Conservation (phyloP, 2,888 invertebrate genomes). For the Diogma glabrata region DNA sequence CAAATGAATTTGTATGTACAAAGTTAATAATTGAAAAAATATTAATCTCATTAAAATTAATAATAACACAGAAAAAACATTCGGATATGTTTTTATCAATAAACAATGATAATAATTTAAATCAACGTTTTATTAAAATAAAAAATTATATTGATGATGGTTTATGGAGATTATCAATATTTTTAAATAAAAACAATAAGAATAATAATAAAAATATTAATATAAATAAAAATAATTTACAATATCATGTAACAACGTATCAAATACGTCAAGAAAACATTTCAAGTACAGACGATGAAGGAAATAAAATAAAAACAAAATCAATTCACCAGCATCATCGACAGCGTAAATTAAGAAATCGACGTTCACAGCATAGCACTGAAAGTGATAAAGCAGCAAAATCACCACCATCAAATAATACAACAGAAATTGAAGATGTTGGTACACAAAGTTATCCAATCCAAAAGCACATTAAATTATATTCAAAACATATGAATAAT, state of each 20-base stretch:
- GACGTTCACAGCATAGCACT: constrained; percentile 11
- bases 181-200: constrained; percentile 26
- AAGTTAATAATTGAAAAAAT: neutral
- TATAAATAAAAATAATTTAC: constrained; percentile 6
- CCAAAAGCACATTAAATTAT: neutral
- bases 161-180: constrained; percentile 30
- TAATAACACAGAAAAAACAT: constrained; percentile 2
- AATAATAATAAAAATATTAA: constrained; percentile 19
- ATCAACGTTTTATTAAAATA: neutral
- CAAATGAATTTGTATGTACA: constrained; percentile 5
- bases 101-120: neutral
- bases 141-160: constrained; percentile 25
- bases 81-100: neutral
- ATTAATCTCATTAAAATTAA: neutral
- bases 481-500: constrained; percentile 18
- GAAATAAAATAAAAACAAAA: constrained; percentile 26
- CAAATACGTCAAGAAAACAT: constrained; percentile 22
- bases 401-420: neutral
- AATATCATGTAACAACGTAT: neutral
- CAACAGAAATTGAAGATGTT: neutral
- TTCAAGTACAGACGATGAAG: constrained; percentile 34
- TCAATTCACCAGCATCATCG: neutral
- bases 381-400: constrained; percentile 11
- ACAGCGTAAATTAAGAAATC: constrained; percentile 20
- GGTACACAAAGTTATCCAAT: neutral